A percentile compares a stretch with the other conserved stretches of the same genome.
Conservation (phyloP, 2,888 invertebrate genomes). For the Steromphala cineraria region DNA sequence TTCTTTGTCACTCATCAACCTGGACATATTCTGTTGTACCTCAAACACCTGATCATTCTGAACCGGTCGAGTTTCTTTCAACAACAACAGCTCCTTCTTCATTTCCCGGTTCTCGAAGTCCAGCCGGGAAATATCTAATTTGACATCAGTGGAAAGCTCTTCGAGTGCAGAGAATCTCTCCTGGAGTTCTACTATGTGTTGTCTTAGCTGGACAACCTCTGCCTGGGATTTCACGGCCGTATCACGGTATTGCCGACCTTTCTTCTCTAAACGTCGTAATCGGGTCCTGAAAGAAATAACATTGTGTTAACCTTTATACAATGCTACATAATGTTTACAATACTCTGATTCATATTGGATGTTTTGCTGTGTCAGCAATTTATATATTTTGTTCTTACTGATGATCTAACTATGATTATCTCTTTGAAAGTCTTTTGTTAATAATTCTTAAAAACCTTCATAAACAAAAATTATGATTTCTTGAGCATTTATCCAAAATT, state of each 20-base stretch:
- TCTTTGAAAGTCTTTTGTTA: too few species aligned
- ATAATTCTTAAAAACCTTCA: too few species aligned
- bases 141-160: conserved; percentile 41
- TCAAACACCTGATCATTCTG: not conserved
- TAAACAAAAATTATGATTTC: too few species aligned
- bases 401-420: too few species aligned
- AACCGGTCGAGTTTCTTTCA: not conserved
- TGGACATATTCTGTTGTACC: not conserved
- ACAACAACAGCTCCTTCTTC: conserved; percentile 31
- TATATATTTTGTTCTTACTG: too few species aligned
- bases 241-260: not conserved
- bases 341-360: too few species aligned
- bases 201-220: conserved; percentile 63
- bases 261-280: conserved; percentile 14
- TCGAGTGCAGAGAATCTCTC: conserved; percentile 45
- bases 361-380: too few species aligned
- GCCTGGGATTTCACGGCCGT: conserved; percentile 29
- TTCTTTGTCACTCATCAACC: not conserved
- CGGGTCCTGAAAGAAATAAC: conserved; percentile 24
- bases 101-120: conserved; percentile 41
- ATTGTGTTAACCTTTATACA: too few species aligned
- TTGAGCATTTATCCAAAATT: too few species aligned
- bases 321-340: too few species aligned
- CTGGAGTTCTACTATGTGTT: conserved; percentile 53
- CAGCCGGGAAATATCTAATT: conserved; percentile 34